A percentile compares a stretch with the other conserved stretches of the same genome.
Evolutionary conservation across 1,140 invertebrate species (phyloP).

Genomic region (Trinorchestia longiramus): DNA sequence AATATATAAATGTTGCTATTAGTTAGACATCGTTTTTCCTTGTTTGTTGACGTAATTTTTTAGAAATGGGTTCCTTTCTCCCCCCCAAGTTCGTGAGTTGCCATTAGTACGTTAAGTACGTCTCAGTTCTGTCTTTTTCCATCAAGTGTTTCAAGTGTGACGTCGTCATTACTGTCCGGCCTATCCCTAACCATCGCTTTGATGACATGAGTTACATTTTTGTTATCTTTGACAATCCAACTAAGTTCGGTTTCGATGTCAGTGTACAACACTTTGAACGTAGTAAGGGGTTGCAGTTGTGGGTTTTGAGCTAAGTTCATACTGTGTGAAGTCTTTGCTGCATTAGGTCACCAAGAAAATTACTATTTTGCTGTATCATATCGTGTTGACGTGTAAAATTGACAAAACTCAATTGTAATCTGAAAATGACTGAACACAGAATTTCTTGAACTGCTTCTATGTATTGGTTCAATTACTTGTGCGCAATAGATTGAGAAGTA

Average conservation of each 20-base stretch:
- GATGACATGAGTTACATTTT: background rate
- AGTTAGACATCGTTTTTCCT: background rate
- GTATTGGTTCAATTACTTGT: no score
- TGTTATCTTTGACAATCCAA: background rate
- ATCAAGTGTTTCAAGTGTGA: background rate
- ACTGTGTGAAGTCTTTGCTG: background rate
- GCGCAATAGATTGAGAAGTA: no score
- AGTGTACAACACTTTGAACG: background rate
- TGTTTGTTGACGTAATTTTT: background rate
- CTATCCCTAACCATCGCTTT: background rate
- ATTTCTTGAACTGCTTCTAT: no score
- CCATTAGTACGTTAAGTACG: background rate
- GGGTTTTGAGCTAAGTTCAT: no score
- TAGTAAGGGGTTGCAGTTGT: background rate
- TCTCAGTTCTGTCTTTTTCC: background rate
- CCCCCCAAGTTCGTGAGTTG: background rate
- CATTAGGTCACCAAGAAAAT: background rate
- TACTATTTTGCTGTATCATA: background rate
- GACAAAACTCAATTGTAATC: background rate
- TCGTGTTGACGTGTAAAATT: background rate
- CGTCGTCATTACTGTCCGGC: background rate
- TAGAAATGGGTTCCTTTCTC: background rate
- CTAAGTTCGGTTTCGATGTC: background rate
- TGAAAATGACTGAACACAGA: background rate
- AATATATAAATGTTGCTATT: background rate